Evolutionary conservation across 2,888 invertebrate species (phyloP).

Genomic region (Orthosia incerta): DNA sequence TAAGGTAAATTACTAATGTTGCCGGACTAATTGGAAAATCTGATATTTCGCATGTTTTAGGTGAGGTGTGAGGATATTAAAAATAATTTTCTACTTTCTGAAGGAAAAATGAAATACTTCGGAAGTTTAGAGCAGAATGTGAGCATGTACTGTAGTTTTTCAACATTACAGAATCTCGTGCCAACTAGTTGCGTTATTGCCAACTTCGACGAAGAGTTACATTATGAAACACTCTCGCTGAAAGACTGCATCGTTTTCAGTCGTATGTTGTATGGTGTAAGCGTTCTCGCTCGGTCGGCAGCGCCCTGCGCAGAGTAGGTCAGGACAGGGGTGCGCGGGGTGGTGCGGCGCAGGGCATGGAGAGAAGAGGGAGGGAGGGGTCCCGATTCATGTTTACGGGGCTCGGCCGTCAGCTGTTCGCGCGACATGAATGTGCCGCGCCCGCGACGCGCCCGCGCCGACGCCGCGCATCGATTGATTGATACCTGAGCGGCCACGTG

Average conservation of each 20-base stretch:
- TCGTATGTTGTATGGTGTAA: conserved; percentile 52
- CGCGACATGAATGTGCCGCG: conserved; percentile 88
- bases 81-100: too few species aligned
- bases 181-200: conserved; percentile 28
- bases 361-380: conserved; percentile 61
- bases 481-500: conserved; percentile 84
- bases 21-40: background rate
- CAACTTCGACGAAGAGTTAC: conserved; percentile 29
- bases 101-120: background rate
- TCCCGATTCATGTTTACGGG: conserved; percentile 90
- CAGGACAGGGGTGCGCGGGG: conserved; percentile 66
- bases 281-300: conserved; percentile 61
- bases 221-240: conserved; percentile 10
- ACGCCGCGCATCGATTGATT: conserved; percentile 87
- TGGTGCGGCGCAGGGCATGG: conserved; percentile 60
- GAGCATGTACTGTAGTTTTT: background rate
- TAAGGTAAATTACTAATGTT: background rate
- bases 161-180: conserved; percentile 6
- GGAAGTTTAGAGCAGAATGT: background rate
- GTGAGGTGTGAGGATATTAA: background rate
- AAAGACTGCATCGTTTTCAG: conserved; percentile 51
- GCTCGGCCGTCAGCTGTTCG: conserved; percentile 89
- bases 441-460: conserved; percentile 80
- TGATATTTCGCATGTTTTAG: background rate
- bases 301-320: conserved; percentile 77